Evolutionary conservation across 2,113 vertebrate genomes (phyloP).

Genomic region (Epinephelus cyanopodus): DNA sequence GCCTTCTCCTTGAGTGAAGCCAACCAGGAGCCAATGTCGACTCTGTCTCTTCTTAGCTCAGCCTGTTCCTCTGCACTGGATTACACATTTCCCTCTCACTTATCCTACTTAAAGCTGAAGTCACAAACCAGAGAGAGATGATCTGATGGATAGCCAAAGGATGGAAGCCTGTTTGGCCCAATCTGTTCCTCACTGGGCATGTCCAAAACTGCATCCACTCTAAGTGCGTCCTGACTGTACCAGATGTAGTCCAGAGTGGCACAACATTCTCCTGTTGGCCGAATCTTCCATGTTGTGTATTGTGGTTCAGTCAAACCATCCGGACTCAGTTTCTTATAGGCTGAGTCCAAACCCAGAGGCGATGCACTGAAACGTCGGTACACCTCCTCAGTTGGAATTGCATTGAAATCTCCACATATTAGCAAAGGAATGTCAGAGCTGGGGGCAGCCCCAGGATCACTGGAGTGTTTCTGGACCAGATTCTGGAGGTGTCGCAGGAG

Average conservation of each 20-base stretch:
- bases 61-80: background rate
- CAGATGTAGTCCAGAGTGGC: slow-evolving; percentile 97
- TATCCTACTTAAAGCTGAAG: slow-evolving; percentile 92
- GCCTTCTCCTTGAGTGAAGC: background rate
- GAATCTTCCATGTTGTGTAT: slow-evolving; percentile 97
- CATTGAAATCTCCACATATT: slow-evolving; percentile 96
- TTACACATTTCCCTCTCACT: slow-evolving; percentile 16
- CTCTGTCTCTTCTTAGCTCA: background rate
- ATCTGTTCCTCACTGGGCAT: slow-evolving; percentile 95
- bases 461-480: slow-evolving; percentile 79
- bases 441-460: background rate
- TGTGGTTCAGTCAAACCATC: slow-evolving; percentile 90
- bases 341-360: slow-evolving; percentile 92
- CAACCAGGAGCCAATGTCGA: background rate
- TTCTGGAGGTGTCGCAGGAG: slow-evolving; percentile 91
- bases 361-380: slow-evolving; percentile 91
- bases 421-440: slow-evolving; percentile 83
- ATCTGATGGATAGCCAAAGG: slow-evolving; percentile 94
- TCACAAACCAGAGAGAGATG: slow-evolving; percentile 97
- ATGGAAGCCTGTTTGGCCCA: slow-evolving; percentile 95
- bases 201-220: slow-evolving; percentile 88
- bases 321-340: slow-evolving; percentile 92
- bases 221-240: slow-evolving; percentile 89
- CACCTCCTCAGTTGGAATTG: slow-evolving; percentile 92
- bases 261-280: slow-evolving; percentile 92